Evolutionary conservation across 2,888 invertebrate species (phyloP).

Genomic region (Nematopogon swammerdamellus): DNA sequence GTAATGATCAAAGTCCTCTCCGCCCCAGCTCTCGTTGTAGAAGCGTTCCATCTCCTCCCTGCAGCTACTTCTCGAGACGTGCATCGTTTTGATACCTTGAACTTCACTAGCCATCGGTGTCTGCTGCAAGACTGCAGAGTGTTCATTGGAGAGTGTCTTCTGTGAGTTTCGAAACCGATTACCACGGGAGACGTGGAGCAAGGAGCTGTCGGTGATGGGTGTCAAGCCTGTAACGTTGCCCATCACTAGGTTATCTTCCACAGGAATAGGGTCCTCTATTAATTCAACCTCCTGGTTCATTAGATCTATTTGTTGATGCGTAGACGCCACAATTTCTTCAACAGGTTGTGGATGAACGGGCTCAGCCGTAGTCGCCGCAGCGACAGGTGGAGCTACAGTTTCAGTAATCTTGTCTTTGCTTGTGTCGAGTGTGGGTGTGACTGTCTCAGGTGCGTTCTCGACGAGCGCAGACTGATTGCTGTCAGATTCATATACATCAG

Average conservation of each 20-base stretch:
- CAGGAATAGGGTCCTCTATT: conserved; percentile 8
- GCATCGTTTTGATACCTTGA: not conserved
- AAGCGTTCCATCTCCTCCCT: conserved; percentile 58
- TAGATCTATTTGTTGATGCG: not conserved
- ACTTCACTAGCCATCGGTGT: not conserved
- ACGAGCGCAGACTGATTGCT: conserved; percentile 35
- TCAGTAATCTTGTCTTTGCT: too few relatives aligned
- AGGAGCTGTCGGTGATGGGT: not conserved
- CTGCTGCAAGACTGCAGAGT: not conserved
- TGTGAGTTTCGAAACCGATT: too few relatives aligned
- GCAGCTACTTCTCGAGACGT: not conserved
- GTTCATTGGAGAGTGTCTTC: not conserved
- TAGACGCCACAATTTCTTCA: too few relatives aligned
- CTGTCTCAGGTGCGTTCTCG: not conserved
- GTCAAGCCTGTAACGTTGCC: conserved; percentile 38
- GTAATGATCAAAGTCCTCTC: conserved; percentile 58
- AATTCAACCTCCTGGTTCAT: not conserved
- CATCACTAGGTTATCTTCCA: conserved; percentile 37
- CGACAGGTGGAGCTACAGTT: too few relatives aligned
- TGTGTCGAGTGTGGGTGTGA: not conserved
- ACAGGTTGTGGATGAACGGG: not conserved
- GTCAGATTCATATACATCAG: conserved; percentile 59
- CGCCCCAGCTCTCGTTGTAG: conserved; percentile 64
- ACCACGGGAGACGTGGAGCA: not conserved
- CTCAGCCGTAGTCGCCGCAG: not conserved